A percentile compares a stretch with the other conserved stretches of the same genome.
Evolutionary conservation across 2,888 invertebrate genomes (phyloP).

Genomic region (Heliconius hortense): DNA sequence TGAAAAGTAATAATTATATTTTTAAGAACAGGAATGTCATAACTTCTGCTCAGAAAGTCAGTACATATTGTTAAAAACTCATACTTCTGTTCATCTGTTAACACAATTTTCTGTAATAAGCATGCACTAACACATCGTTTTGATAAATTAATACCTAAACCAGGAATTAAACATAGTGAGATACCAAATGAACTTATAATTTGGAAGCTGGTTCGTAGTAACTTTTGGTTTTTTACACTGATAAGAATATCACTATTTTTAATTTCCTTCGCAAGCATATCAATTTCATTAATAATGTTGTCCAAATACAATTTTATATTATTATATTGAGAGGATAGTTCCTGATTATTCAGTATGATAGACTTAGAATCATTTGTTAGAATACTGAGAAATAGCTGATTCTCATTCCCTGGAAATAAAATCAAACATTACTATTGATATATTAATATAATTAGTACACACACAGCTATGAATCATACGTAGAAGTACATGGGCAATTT

Average conservation of each 20-base stretch:
- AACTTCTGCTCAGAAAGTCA: constrained; percentile 73
- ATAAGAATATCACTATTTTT: constrained; percentile 69
- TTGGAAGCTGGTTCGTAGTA: constrained; percentile 83
- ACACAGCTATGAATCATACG: background rate
- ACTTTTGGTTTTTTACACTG: constrained; percentile 85
- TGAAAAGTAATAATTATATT: constrained; percentile 80
- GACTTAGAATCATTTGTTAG: constrained; percentile 30
- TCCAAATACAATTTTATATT: constrained; percentile 67
- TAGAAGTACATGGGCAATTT: background rate
- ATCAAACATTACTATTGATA: background rate
- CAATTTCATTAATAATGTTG: constrained; percentile 69
- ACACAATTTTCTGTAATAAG: constrained; percentile 56
- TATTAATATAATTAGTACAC: background rate
- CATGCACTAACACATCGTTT: constrained; percentile 67
- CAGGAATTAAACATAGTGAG: constrained; percentile 84
- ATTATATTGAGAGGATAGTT: constrained; percentile 44
- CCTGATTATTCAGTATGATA: constrained; percentile 26
- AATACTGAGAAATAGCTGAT: constrained; percentile 51
- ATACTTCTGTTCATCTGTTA: constrained; percentile 78
- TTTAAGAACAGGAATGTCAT: constrained; percentile 77
- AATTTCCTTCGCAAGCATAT: constrained; percentile 59
- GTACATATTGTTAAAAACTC: constrained; percentile 75
- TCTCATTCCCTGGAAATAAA: constrained; percentile 58
- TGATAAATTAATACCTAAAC: constrained; percentile 81
- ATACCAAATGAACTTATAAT: constrained; percentile 85